These are phyloP conservation scores for Leistus spinibarbis DNA, from an alignment of 2,888 invertebrate genomes.

Conservation along the genomic window DNA sequence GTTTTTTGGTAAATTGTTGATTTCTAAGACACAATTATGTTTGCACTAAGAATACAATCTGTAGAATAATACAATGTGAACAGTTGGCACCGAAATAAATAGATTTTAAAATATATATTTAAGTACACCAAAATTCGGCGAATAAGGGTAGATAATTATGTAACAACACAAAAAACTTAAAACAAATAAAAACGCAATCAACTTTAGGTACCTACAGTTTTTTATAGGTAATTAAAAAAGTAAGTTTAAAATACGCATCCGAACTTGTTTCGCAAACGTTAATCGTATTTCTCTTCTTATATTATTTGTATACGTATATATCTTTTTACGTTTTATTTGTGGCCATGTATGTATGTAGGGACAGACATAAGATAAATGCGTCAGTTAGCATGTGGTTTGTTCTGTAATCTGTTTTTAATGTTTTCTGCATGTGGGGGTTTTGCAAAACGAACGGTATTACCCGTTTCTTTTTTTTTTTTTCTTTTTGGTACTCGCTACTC, in stretches of 20 bases:
- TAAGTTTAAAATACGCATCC: background rate
- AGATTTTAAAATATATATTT: background rate
- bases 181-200: background rate
- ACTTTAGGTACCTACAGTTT: background rate
- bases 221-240: background rate
- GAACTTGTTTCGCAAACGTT: background rate
- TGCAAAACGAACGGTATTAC: constrained; percentile 10
- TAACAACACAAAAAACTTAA: background rate
- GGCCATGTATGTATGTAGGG: background rate
- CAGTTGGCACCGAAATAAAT: too few species aligned
- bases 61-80: too few species aligned
- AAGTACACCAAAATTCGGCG: background rate
- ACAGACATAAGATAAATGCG: constrained; percentile 23
- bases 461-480: too few species aligned
- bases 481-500: background rate
- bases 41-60: too few species aligned
- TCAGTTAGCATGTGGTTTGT: constrained; percentile 24
- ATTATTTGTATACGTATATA: constrained; percentile 1
- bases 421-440: background rate
- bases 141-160: background rate
- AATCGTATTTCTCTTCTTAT: background rate
- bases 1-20: too few species aligned
- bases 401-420: constrained; percentile 35
- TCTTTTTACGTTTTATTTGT: constrained; percentile 13
- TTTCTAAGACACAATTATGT: too few species aligned